A percentile compares a stretch with the other conserved stretches of the same genome.
Conservation (phyloP, 2,113 vertebrate genomes). For the Calidris pygmaea region DNA sequence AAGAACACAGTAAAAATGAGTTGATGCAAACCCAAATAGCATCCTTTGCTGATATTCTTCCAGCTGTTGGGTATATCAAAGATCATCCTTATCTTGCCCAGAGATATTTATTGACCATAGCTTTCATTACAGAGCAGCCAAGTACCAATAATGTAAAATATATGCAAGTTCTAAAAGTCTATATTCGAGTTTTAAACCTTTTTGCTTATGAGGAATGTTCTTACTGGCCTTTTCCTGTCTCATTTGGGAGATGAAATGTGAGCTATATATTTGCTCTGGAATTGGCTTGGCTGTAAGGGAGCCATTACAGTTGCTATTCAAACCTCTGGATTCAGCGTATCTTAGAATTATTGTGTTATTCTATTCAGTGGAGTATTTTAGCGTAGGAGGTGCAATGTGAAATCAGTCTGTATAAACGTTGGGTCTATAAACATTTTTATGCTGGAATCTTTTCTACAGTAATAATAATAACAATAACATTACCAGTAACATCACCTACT, state of each 20-base stretch:
- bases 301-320: slow-evolving; percentile 52
- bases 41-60: background rate
- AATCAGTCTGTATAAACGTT: slow-evolving; percentile 33
- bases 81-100: background rate
- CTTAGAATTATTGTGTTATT: slow-evolving; percentile 9
- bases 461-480: slow-evolving; percentile 21
- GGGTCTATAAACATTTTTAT: slow-evolving; percentile 11
- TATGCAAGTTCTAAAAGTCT: slow-evolving; percentile 59
- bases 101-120: slow-evolving; percentile 52
- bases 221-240: slow-evolving; percentile 62
- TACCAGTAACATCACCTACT: background rate
- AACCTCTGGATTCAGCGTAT: slow-evolving; percentile 31
- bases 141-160: slow-evolving; percentile 59
- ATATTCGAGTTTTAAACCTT: slow-evolving; percentile 61
- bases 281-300: slow-evolving; percentile 46
- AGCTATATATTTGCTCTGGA: slow-evolving; percentile 41
- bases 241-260: slow-evolving; percentile 65
- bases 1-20: background rate
- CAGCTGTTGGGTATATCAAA: background rate
- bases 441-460: background rate
- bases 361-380: background rate
- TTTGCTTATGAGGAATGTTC: slow-evolving; percentile 63
- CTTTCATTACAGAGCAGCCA: slow-evolving; percentile 51
- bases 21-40: background rate
- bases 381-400: background rate